Conservation (phyloP, 2,113 vertebrate species). For the Lonchura striata region DNA sequence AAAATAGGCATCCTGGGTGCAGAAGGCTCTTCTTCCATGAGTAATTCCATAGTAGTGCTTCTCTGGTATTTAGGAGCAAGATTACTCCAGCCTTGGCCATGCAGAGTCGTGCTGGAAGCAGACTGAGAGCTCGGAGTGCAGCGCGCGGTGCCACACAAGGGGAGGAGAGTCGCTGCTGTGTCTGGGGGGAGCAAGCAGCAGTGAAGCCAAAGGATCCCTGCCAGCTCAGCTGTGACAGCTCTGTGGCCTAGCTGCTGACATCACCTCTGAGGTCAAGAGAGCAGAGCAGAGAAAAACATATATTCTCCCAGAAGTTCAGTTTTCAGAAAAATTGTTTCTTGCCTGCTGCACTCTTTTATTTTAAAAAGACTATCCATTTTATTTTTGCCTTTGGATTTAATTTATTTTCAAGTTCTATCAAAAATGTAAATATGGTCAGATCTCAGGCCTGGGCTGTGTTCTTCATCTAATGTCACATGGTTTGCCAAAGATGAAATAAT, state of each 20-base stretch:
- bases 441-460: background rate
- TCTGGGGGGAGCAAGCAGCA: background rate
- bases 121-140: background rate
- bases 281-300: background rate
- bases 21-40: background rate
- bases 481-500: background rate
- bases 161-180: background rate
- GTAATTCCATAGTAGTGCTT: background rate
- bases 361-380: background rate
- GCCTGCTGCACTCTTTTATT: background rate
- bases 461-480: background rate
- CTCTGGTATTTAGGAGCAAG: background rate
- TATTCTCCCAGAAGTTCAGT: background rate
- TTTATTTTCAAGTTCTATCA: background rate
- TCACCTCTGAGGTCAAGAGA: background rate
- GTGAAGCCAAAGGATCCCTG: rapidly evolving
- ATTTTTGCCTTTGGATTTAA: background rate
- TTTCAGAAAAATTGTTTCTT: background rate
- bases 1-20: background rate
- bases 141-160: rapidly evolving
- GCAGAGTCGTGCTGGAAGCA: background rate
- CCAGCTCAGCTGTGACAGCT: background rate
- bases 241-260: background rate
- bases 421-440: background rate
- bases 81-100: background rate